These are phyloP conservation scores for Pseudomyrmex concolor DNA, from an alignment of 1,140 invertebrate species.

Conservation along the genomic window DNA sequence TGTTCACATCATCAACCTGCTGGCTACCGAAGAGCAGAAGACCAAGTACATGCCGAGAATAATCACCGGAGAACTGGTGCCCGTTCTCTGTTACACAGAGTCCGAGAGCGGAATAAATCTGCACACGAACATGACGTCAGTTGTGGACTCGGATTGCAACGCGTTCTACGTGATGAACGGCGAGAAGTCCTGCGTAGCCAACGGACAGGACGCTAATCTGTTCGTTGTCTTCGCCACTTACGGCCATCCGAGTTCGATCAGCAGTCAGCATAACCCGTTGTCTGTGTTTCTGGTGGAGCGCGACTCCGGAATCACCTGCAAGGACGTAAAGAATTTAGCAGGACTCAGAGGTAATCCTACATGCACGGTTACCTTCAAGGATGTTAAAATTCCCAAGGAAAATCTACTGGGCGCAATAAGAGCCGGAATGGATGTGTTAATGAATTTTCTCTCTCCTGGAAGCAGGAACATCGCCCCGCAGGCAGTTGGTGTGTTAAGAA, in stretches of 20 bases:
- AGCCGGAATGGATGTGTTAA: slow-evolving; percentile 71
- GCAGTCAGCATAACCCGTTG: slow-evolving; percentile 78
- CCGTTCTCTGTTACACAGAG: slow-evolving; percentile 85
- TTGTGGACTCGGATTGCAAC: slow-evolving; percentile 73
- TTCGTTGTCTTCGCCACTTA: slow-evolving; percentile 85
- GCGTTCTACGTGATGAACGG: slow-evolving; percentile 83
- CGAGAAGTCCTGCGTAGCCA: slow-evolving; percentile 84
- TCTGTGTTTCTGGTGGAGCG: slow-evolving; percentile 92
- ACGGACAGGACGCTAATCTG: slow-evolving; percentile 83
- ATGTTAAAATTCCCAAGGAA: slow-evolving; percentile 81
- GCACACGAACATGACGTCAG: slow-evolving; percentile 78
- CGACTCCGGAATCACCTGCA: slow-evolving; percentile 88
- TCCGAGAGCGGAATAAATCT: slow-evolving; percentile 71
- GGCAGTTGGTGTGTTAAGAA: slow-evolving; percentile 81
- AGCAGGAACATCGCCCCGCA: slow-evolving; percentile 79
- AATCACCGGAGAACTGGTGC: slow-evolving; percentile 82
- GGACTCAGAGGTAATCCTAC: slow-evolving; percentile 87
- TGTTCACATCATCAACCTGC: slow-evolving; percentile 82
- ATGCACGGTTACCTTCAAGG: slow-evolving; percentile 83
- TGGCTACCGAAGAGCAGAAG: slow-evolving; percentile 83
- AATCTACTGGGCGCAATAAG: slow-evolving; percentile 81
- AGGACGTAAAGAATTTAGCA: slow-evolving; percentile 90
- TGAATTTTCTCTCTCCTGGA: slow-evolving; percentile 74
- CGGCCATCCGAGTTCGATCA: slow-evolving; percentile 14
- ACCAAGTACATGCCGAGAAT: slow-evolving; percentile 84